Evolutionary conservation across 1,140 invertebrate species (phyloP), one percentile per base, ranked within the genome.

Genomic region (Magallana angulata): DNA sequence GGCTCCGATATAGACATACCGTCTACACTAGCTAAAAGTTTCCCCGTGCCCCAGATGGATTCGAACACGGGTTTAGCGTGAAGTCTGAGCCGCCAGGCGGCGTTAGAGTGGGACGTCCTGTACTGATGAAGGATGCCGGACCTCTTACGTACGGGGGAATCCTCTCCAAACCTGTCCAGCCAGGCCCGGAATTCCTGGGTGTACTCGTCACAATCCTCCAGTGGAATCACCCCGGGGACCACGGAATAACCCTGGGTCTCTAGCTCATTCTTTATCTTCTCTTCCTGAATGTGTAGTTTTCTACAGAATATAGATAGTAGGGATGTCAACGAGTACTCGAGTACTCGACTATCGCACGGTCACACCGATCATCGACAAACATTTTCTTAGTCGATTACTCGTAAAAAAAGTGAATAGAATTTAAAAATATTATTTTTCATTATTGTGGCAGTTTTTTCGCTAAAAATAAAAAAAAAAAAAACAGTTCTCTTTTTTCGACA

Each of bases 1-100:
- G 91, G 91, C 18, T 87, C 85, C 0, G 88, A 89, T 57, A 91
- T 91, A 0, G 91, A 89, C 58, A 91, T 88, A 0, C 87, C 91
- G 56, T 91, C 91, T 80, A 89, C 57, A 82, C 91, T 91, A 11
- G 89, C 82, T 8, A 91, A 82, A 7, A 91, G 62, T 64, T 91
- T 91, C 7, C 89, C 91, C 57, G 91, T 91, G 12, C 88, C 86
- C 91, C 89, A 91, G 5, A 91, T 57, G 57, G 87, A 82, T 1
- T 87, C 89, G 87, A 90, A 91, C 0, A 91, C 90, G 3, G 85
- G 87, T 59, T 90, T 91, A 1, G 89, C 76, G n/a, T 88, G 87
- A 16, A 91, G 81, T 57, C 91, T 80, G 3, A 88, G 76, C 30
- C 76, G 82, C 90, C 89, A 91, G 14, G 85, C 84, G 1, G 91